Evolutionary conservation across 2,797 vertebrate species (phyloP).

Genomic region (Miichthys miiuy): DNA sequence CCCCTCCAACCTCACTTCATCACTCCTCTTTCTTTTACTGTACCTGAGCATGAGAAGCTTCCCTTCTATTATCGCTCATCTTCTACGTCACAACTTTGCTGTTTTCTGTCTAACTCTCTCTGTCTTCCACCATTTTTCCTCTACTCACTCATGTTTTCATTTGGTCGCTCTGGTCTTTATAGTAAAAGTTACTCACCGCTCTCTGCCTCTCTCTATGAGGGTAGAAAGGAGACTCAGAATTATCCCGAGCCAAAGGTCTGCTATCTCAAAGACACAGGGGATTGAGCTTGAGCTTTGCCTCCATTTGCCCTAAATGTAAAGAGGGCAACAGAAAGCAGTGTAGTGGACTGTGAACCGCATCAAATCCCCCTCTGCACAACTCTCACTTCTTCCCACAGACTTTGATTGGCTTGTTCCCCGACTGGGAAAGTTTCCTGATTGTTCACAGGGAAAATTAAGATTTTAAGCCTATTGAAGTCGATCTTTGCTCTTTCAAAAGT

Average conservation of each 20-base stretch:
- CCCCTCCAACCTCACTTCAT: slow-evolving; percentile 1
- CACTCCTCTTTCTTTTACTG: slow-evolving; percentile 7
- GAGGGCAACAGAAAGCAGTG: slow-evolving; percentile 82
- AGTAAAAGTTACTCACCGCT: slow-evolving; percentile 30
- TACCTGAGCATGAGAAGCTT: slow-evolving; percentile 4
- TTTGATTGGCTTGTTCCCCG: slow-evolving; percentile 82
- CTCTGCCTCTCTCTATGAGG: slow-evolving; percentile 26
- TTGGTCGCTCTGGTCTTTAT: slow-evolving; percentile 40
- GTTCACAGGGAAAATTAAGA: slow-evolving; percentile 87
- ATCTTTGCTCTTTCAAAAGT: slow-evolving; percentile 85
- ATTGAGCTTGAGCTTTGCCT: slow-evolving; percentile 81
- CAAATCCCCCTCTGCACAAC: slow-evolving; percentile 83
- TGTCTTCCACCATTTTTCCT: not conserved
- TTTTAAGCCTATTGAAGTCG: slow-evolving; percentile 90
- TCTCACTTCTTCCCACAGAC: slow-evolving; percentile 80
- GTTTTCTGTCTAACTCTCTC: not conserved
- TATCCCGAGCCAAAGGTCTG: slow-evolving; percentile 70
- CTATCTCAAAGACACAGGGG: slow-evolving; percentile 79
- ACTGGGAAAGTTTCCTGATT: slow-evolving; percentile 86
- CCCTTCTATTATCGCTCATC: not conserved
- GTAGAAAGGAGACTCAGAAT: slow-evolving; percentile 63
- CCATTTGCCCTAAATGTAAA: slow-evolving; percentile 83
- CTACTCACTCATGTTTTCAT: slow-evolving; percentile 22
- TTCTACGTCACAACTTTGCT: not conserved
- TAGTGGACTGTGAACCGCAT: slow-evolving; percentile 88